Evolutionary conservation across 2,797 vertebrate genomes (phyloP).

Genomic region (Spatula clypeata): DNA sequence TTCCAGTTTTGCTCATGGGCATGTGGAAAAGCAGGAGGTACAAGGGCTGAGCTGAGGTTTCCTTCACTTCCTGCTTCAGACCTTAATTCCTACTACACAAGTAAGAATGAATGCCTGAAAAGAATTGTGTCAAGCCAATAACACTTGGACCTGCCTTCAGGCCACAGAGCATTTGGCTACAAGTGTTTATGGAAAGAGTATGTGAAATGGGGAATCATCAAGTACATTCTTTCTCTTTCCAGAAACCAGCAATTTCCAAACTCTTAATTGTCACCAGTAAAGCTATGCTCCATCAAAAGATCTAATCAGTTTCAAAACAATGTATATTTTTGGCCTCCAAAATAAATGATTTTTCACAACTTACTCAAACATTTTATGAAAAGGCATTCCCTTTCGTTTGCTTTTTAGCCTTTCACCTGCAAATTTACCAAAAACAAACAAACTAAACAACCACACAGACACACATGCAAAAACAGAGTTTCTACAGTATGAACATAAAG

Average conservation of each 20-base stretch:
- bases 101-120: neutral
- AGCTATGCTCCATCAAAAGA: neutral
- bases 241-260: neutral
- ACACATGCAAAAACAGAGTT: neutral
- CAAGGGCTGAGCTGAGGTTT: neutral
- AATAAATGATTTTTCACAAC: neutral
- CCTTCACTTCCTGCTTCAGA: neutral
- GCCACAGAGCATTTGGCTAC: neutral
- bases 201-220: neutral
- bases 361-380: neutral
- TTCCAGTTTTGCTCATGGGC: neutral
- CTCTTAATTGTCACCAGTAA: neutral
- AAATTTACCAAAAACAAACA: neutral
- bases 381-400: neutral
- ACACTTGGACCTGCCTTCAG: neutral
- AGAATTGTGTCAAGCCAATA: accelerated
- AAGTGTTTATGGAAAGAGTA: neutral
- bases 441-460: neutral
- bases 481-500: neutral
- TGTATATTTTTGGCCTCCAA: neutral
- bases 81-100: neutral
- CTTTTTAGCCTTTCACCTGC: neutral
- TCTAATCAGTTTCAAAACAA: neutral
- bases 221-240: neutral
- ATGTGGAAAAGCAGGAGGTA: neutral